These are phyloP conservation scores for Geococcyx californianus DNA, from an alignment of 2,113 vertebrate species.

Conservation along the genomic window DNA sequence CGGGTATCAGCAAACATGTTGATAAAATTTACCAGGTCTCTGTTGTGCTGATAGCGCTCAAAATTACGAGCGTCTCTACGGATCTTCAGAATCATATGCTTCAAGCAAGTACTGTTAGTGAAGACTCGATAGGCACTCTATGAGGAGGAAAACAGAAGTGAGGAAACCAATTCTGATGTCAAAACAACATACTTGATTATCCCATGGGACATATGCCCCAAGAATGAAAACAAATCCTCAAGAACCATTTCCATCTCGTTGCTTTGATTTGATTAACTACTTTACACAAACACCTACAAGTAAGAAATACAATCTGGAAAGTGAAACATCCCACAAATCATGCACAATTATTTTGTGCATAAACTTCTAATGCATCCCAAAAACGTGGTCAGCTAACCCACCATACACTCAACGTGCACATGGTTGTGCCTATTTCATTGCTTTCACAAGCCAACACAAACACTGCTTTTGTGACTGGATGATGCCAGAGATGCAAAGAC, in stretches of 20 bases:
- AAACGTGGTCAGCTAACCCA: background rate
- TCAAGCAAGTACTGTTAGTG: constrained; percentile 96
- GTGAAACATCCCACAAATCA: background rate
- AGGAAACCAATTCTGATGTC: background rate
- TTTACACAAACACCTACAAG: background rate
- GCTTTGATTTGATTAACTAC: background rate
- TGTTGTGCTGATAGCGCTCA: constrained; percentile 97
- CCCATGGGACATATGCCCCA: background rate
- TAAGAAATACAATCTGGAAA: background rate
- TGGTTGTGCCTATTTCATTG: background rate
- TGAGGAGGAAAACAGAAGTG: background rate
- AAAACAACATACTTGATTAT: background rate
- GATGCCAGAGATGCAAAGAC: background rate
- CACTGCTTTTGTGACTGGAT: background rate
- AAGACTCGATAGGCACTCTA: constrained; percentile 96
- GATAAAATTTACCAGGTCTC: constrained; percentile 96
- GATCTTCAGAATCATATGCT: constrained; percentile 98
- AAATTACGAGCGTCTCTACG: constrained; percentile 95
- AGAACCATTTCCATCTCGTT: background rate
- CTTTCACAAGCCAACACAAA: background rate
- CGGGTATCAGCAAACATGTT: constrained; percentile 94
- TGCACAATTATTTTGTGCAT: background rate
- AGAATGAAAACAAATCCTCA: background rate
- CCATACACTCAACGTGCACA: no score
- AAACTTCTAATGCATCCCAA: background rate